These are phyloP conservation scores for Drosophila truncata DNA, from an alignment of 1,140 invertebrate genomes.

Conservation along the genomic window DNA sequence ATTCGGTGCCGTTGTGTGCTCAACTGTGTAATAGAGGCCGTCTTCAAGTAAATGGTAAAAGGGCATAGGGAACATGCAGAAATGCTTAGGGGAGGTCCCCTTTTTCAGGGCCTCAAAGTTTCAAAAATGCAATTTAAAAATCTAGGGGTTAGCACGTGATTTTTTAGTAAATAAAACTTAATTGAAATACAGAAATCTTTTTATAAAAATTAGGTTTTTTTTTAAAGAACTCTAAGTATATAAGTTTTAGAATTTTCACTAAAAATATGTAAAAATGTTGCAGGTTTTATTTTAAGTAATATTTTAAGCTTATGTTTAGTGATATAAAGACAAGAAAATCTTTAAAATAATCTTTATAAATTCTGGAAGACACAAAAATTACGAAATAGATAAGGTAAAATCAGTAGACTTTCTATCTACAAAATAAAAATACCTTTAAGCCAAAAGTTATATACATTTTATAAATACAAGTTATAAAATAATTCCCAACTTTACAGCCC, in stretches of 20 bases:
- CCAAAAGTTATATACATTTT: neutral
- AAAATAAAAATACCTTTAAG: neutral
- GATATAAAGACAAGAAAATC: neutral
- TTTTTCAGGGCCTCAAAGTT: conserved; percentile 17
- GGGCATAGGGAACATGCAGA: conserved; percentile 20
- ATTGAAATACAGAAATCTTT: no score
- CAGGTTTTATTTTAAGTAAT: no score
- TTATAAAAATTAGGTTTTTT: no score
- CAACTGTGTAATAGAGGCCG: conserved; percentile 70
- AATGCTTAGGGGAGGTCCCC: neutral
- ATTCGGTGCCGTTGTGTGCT: conserved; percentile 54
- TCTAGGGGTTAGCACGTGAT: neutral
- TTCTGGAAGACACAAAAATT: neutral
- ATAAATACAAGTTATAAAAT: neutral
- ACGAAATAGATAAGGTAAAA: neutral
- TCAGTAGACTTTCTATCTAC: neutral
- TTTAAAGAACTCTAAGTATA: no score
- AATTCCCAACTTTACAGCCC: neutral
- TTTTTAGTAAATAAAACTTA: neutral
- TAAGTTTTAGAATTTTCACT: no score
- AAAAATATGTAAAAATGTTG: no score
- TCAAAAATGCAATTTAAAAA: neutral
- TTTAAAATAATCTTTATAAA: neutral
- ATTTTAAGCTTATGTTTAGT: no score
- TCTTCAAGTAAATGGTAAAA: conserved; percentile 27